Conservation (phyloP, 2,797 vertebrate genomes). For the Diceros bicornis region DNA sequence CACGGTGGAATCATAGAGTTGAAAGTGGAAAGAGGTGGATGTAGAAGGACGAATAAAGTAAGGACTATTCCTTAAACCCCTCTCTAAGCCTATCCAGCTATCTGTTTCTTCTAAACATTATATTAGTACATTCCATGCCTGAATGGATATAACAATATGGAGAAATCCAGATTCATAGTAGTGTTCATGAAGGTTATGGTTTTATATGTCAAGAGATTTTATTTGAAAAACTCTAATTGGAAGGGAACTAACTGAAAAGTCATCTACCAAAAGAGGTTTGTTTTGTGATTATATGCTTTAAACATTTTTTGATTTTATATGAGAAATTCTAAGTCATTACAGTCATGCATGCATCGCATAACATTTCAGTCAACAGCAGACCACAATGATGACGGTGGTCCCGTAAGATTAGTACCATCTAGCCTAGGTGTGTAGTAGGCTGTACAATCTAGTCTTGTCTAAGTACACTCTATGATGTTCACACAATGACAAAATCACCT, state of each 20-base stretch:
- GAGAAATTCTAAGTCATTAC: neutral
- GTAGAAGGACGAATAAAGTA: neutral
- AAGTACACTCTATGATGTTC: too few species aligned
- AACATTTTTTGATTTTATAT: neutral
- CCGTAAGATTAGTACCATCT: too few species aligned
- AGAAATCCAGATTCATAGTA: neutral
- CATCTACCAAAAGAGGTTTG: neutral
- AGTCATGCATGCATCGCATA: too few species aligned
- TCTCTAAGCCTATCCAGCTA: neutral
- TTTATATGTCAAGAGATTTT: neutral
- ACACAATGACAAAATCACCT: too few species aligned
- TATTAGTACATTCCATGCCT: neutral
- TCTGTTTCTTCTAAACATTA: neutral
- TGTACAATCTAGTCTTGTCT: too few species aligned
- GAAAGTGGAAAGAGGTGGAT: neutral
- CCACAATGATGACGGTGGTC: too few species aligned
- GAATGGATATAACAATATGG: neutral
- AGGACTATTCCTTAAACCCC: neutral
- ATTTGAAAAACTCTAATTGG: conserved; percentile 14
- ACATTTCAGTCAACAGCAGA: too few species aligned
- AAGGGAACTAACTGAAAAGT: neutral
- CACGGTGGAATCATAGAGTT: neutral
- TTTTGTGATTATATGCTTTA: neutral
- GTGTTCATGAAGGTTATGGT: neutral
- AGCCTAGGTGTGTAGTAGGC: too few species aligned